These are phyloP conservation scores for Hippopotamyrus pictus DNA, from an alignment of 2,797 vertebrate genomes.

Conservation along the genomic window DNA sequence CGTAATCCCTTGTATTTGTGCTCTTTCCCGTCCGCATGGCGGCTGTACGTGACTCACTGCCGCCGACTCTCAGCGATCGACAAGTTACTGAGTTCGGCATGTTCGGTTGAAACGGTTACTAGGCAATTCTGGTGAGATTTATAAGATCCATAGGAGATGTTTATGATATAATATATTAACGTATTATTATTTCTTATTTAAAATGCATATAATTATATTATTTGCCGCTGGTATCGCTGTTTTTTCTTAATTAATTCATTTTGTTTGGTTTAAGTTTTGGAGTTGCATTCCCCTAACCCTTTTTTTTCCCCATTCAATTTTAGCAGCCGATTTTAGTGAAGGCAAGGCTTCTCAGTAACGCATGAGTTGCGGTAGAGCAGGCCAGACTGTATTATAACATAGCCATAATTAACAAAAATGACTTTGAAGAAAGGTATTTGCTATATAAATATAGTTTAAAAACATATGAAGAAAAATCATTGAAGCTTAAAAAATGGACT, in stretches of 20 bases:
- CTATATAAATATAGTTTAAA: neutral
- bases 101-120: too few relatives aligned
- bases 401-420: neutral
- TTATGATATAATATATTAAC: neutral
- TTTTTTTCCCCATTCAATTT: neutral
- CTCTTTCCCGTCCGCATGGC: too few relatives aligned
- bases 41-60: too few relatives aligned
- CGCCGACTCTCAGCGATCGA: too few relatives aligned
- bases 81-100: too few relatives aligned
- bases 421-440: neutral
- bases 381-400: neutral
- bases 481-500: neutral
- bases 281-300: neutral
- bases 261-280: neutral
- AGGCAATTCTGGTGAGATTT: too few relatives aligned
- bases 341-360: neutral
- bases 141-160: neutral
- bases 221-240: neutral
- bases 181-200: neutral
- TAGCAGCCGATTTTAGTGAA: neutral
- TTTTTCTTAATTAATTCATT: neutral
- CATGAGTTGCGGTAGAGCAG: neutral
- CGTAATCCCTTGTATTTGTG: too few relatives aligned
- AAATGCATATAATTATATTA: neutral
- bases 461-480: neutral